Base-by-base conservation (phyloP, 2,888 invertebrate genomes). In the Aphodius granarius region DNA sequence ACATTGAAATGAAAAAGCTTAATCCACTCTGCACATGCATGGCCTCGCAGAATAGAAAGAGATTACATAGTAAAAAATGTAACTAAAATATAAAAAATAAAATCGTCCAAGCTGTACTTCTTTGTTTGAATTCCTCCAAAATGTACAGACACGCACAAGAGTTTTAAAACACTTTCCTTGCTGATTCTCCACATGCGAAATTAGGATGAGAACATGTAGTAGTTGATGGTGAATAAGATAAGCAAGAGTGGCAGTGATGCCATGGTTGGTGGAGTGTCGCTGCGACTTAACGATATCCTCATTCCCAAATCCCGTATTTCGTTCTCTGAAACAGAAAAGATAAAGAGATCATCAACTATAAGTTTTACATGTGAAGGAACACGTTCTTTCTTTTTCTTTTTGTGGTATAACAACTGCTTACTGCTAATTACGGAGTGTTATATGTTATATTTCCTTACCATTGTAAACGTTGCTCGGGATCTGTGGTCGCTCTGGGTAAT, bases 401-500 rank as follows among this genome's bases (percentile, higher is more conserved):
- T 2, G 19, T 3, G 18, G 3, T 66, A 15, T 66, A 16, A 3
- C 5, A 65, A 15, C 3, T 65, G 17, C 13, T 66, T 17, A 66
- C 13, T 18, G 15, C 13, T 66, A 66, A 16, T 3, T 19, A 13
- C 17, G 18, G 66, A 9, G 20, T 17, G 13, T 66, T 19, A 16
- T 65, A 9, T n/a, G 19, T 65, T 65, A 16, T 18, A 66, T 17
- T 64, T 23, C 76, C 83, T 84, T 81, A 85, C 84, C 84, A 80
- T 84, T 84, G 74, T 81, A 84, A 75, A 82, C 80, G 78, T 85
- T 83, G 71, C 84, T 82, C 64, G 86, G 85, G 65, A 84, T 81
- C 78, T 85, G 85, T 66, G 85, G 85, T 81, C 85, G 81, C 72
- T 86, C 86, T 63, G 86, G 85, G 78, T 84, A 86, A 72, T 78